Base-by-base conservation (phyloP, 2,113 vertebrate species). In the Psittacara wagleri region DNA sequence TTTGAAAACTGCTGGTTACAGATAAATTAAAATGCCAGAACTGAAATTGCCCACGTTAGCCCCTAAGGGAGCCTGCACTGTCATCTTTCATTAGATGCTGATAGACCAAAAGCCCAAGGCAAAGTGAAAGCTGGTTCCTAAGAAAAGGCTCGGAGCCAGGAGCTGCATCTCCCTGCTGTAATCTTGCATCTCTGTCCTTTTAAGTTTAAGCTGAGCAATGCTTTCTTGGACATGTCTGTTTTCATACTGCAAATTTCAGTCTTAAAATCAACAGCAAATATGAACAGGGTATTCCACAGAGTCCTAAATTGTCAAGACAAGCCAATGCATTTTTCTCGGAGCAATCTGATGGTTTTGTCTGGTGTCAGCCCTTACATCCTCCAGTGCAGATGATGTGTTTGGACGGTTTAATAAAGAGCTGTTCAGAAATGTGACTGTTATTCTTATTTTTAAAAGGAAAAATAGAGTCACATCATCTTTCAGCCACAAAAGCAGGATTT, bases 31-130 rank as follows among this genome's bases (percentile, higher is more conserved):
- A 96, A 97, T 80, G 93, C 92, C 95, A 94, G 97, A 87, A 76
- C 97, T 94, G 87, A 94, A 97, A 97, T 95, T 97, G 95, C 93
- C 96, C 92, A 96, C 77, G 88, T 96, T 96, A 79, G 96, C 88
- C 93, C 97, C 95, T 90, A 72, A 77, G 97, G 98, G 98, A 98
- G 96, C 94, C 96, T 83, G 92, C 96, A 89, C 97, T 97, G 98
- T 98, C 98, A 97, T 97, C 97, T 95, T 95, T 96, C 97, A 98
- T 99, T 98, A 98, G 98, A 97, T 97, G 97, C 98, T 92, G 91
- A 95, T 96, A 98, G 97, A 97, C 96, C 95, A 96, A 97, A 97
- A 95, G 98, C 97, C 98, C 97, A 97, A 95, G 95, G 87, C 87
- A 97, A 97, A 96, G 93, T 95, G 96, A 95, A 94, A 92, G 96